A percentile compares a stretch with the other conserved stretches of the same genome.
phyloP scores from a whole-genome alignment of 2,797 vertebrate species.

The Erithacus rubecula region DNA sequence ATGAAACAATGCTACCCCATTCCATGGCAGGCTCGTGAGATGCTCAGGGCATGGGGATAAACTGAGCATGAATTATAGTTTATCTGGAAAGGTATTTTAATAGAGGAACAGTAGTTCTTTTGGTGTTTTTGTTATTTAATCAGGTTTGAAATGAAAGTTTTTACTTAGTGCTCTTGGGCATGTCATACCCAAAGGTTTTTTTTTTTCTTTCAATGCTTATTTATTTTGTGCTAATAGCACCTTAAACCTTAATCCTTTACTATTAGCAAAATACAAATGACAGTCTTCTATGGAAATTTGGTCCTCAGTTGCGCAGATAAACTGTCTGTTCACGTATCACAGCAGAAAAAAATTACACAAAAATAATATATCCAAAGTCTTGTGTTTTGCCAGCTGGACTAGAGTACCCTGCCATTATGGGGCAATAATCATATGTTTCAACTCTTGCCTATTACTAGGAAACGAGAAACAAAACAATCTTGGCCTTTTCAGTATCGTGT shows the following conservation, averaged over 20 bases:
- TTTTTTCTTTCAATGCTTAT: not conserved
- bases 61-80: not conserved
- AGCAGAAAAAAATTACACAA: not conserved
- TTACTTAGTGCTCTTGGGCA: not conserved
- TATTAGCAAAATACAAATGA: not conserved
- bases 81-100: not conserved
- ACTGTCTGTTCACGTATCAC: not conserved
- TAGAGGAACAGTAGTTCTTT: not conserved
- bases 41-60: not conserved
- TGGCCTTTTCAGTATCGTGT: not conserved
- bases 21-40: not conserved
- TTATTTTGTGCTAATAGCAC: not conserved
- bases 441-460: slow-evolving; percentile 58
- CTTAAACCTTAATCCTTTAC: not conserved
- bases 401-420: slow-evolving; percentile 40
- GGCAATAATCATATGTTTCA: slow-evolving; percentile 63
- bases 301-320: not conserved
- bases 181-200: not conserved
- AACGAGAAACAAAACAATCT: slow-evolving; percentile 54
- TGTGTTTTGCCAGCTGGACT: slow-evolving; percentile 56
- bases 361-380: not conserved
- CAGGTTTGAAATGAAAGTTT: not conserved
- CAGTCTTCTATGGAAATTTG: not conserved
- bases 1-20: not conserved
- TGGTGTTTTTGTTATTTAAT: not conserved